Conservation (phyloP, 2,113 vertebrate genomes). For the Canis aureus region DNA sequence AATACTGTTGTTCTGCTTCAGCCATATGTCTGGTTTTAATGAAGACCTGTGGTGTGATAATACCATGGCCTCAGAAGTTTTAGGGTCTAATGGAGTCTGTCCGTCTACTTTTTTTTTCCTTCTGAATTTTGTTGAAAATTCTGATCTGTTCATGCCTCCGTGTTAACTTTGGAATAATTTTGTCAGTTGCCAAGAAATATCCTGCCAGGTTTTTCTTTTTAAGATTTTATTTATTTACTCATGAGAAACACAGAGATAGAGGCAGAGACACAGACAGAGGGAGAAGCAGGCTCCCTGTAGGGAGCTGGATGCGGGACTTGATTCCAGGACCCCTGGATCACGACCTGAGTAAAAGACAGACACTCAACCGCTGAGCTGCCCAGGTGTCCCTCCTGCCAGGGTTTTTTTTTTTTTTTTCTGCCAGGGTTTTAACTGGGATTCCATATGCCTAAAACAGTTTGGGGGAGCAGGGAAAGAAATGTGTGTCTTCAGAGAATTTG, state of each 20-base stretch:
- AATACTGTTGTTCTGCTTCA: not conserved
- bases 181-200: not conserved
- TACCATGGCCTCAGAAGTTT: not conserved
- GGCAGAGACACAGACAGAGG: no score
- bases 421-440: not conserved
- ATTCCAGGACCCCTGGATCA: no score
- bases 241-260: no score
- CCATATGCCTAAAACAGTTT: not conserved
- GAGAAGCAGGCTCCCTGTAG: no score
- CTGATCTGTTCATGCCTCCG: not conserved
- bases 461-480: not conserved
- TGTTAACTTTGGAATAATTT: slow-evolving; percentile 25
- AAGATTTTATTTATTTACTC: no score
- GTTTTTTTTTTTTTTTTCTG: not conserved
- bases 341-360: no score
- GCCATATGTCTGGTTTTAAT: not conserved
- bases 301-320: no score
- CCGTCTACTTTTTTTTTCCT: not conserved
- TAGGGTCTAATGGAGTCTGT: not conserved
- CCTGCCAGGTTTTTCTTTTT: not conserved
- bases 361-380: no score
- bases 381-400: no score
- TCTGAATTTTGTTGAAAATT: not conserved
- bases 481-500: not conserved
- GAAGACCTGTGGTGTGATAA: not conserved